Percentiles rank a stretch among this genome's conserved stretches.
Evolutionary conservation across 1,140 invertebrate genomes (phyloP).

Genomic region (Anastatus disparis): DNA sequence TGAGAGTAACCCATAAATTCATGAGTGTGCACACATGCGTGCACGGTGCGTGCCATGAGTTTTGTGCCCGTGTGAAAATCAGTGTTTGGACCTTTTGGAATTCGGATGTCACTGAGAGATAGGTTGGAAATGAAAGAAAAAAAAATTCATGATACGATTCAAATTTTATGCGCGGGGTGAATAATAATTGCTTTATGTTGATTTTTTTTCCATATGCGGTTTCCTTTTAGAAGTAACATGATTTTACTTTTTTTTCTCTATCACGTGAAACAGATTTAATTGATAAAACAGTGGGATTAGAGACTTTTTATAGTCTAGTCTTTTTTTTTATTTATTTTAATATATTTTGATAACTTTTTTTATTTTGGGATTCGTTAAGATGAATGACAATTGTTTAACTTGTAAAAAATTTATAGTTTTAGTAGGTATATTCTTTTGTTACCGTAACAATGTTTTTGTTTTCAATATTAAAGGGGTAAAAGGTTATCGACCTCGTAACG

Average conservation of each 20-base stretch:
- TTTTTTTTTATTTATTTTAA: too few relatives aligned
- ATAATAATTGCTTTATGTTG: constrained; percentile 31
- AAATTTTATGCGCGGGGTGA: constrained; percentile 39
- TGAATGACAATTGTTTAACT: too few relatives aligned
- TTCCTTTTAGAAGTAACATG: too few relatives aligned
- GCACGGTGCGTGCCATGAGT: constrained; percentile 5
- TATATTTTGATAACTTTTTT: too few relatives aligned
- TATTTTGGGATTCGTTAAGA: too few relatives aligned
- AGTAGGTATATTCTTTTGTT: too few relatives aligned
- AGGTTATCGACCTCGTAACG: not conserved
- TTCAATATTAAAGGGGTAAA: not conserved
- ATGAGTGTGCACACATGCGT: too few relatives aligned
- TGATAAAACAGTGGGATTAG: constrained; percentile 7
- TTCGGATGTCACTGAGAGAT: constrained; percentile 25
- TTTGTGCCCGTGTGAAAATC: constrained; percentile 42
- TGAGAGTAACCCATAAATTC: constrained; percentile 45
- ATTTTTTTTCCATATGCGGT: constrained; percentile 10
- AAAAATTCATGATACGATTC: constrained; percentile 33
- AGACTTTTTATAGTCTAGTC: not conserved
- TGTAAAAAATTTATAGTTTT: too few relatives aligned
- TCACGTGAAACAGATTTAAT: constrained; percentile 3
- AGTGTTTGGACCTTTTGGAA: constrained; percentile 18
- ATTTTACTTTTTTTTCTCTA: not conserved
- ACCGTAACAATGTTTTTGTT: too few relatives aligned
- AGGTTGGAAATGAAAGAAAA: not conserved